Evolutionary conservation across 2,888 invertebrate species (phyloP), one percentile per base, ranked within the genome.

Genomic region (Zaprionus lineosus): DNA sequence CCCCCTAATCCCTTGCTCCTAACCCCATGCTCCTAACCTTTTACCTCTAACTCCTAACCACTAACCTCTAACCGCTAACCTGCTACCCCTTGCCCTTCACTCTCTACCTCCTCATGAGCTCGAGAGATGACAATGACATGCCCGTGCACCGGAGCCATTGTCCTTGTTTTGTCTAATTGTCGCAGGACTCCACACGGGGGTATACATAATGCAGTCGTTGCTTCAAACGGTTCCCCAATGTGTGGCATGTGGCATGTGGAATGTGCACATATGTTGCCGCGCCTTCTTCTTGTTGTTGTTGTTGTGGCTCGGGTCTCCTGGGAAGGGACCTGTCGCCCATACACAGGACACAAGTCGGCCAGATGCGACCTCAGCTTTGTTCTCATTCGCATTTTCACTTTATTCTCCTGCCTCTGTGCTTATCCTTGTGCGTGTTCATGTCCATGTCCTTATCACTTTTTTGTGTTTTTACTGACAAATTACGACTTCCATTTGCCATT

Each of bases 401-500:
- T 1, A 1, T 7, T 8, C 12, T 37, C 2, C 2, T 34, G 2
- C 8, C 14, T 8, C n/a, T 28, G 12, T 11, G 9, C 40, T 33
- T 16, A 18, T 34, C 11, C 28, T 31, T 9, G 24, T 31, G 31
- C 39, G 39, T 58, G 53, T 41, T 33, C 62, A 2, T 58, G 51
- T 57, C n/a, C n/a, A n/a, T n/a, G n/a, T n/a, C n/a, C n/a, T n/a
- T n/a, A n/a, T n/a, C n/a, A n/a, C n/a, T n/a, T n/a, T n/a, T n/a
- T n/a, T 61, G 61, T 58, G 53, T 74, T 85, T 70, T 75, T 72
- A 58, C 73, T 75, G 83, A 81, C 85, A 81, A 84, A 81, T 81
- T 81, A 81, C 83, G 65, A 73, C 73, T 83, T 85, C 66, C 70
- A n/a, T n/a, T n/a, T n/a, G n/a, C n/a, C n/a, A n/a, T n/a, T n/a